Evolutionary conservation across 35 echinoderm and acorn worm genomes (phyloP), one percentile per base, ranked within the genome.

Genomic region (Amphiura filiformis): DNA sequence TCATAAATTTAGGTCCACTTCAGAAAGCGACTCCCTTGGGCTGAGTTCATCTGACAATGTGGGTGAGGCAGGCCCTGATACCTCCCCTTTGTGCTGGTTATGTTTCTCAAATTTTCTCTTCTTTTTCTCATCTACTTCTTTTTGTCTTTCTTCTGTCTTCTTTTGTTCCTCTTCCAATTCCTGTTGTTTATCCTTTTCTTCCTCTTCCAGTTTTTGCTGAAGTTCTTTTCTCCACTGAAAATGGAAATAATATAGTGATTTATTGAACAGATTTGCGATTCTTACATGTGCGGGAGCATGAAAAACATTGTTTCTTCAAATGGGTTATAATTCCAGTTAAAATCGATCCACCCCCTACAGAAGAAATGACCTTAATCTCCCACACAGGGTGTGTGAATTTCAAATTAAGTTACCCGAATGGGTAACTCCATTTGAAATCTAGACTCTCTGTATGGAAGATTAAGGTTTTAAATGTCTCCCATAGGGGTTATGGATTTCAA

Each of bases 191-290:
- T 91, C 80, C 41, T 86, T 89, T 79, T 97, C 92, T 75, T 94
- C 95, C 13, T 89, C 86, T 56, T 89, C 86, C 77, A 94, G 78
- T 78, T 92, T 52, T 42, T 92, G 79, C 39, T 97, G 92, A 17
- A 97, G 79, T 33, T 97, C 95, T 81, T 97, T 94, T 35, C 92
- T 85, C 95, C 95, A 97, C 95, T 97, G 39, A 31, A 93, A 70
- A n/a, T 70, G 15, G 44, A 52, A 70, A 70, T 26, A 2, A 70
- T 13, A 15, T n/a, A 70, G 26, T 70, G 2, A 70, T 26, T 31
- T 47, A 84, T 14, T 31, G 32, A 76, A n/a, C n/a, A 38, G 36
- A 86, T 37, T 57, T 84, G 41, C n/a, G 17, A 23, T 80, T 20
- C n/a, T 79, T 76, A 65, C 31, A 85, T 0, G 23, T 35, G 36